phyloP scores from a whole-genome alignment of 2,113 vertebrate genomes.

The Pangasianodon gigas region DNA sequence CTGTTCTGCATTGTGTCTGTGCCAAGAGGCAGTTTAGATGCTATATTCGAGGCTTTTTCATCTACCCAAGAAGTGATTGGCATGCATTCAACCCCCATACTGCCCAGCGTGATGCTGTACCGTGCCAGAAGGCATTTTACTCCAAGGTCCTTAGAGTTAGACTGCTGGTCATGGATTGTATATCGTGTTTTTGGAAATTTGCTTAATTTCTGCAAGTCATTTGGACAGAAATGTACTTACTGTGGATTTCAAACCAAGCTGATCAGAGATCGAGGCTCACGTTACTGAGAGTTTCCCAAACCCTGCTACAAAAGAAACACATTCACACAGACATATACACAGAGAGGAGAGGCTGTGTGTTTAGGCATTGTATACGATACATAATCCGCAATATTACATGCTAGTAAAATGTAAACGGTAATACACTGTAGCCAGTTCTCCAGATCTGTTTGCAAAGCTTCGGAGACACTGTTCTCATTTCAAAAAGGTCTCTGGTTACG shows the following conservation, averaged over 20 bases:
- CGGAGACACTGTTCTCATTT: background rate
- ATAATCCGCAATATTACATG: conserved; percentile 23
- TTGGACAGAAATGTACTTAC: background rate
- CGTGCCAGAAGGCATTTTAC: background rate
- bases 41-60: background rate
- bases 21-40: conserved; percentile 10
- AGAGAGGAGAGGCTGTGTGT: background rate
- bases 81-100: background rate
- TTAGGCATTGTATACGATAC: background rate
- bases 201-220: background rate
- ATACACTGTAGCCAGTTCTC: background rate
- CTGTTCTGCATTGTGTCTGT: background rate
- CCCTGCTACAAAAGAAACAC: background rate
- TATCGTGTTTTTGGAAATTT: background rate
- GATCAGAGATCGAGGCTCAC: background rate
- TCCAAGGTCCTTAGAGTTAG: background rate
- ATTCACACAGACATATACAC: conserved; percentile 1
- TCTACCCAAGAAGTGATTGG: background rate
- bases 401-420: conserved; percentile 21
- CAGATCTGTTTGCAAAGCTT: background rate
- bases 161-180: background rate
- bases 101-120: background rate
- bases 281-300: background rate
- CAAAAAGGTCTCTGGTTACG: background rate
- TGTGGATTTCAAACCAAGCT: background rate